These are phyloP conservation scores for Lasioglossum zephyrum DNA, from an alignment of 2,888 invertebrate species.

Conservation along the genomic window DNA sequence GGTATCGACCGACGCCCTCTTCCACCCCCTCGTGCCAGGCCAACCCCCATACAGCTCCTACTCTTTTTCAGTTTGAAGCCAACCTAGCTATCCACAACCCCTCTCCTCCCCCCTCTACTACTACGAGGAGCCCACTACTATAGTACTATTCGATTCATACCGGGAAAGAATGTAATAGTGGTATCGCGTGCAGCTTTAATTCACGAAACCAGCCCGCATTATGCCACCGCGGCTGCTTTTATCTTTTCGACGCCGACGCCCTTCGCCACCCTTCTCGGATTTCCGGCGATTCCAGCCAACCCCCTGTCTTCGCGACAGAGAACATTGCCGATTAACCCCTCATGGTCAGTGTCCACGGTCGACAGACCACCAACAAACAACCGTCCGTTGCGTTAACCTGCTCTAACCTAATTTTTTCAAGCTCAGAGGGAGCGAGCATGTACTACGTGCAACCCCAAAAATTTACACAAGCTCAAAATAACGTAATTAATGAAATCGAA, in stretches of 20 bases:
- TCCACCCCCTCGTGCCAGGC: constrained; percentile 49
- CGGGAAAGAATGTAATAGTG: constrained; percentile 68
- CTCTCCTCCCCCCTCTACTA: constrained; percentile 45
- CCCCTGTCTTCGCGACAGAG: constrained; percentile 9
- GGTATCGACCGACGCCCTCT: constrained; percentile 75
- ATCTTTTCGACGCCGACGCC: constrained; percentile 15
- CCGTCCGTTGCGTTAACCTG: background rate
- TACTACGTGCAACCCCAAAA: background rate
- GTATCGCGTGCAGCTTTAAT: constrained; percentile 71
- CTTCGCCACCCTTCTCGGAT: background rate
- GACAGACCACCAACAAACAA: background rate
- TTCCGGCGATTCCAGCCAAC: background rate
- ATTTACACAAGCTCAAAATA: too few species aligned
- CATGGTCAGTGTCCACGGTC: background rate
- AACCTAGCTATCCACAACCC: constrained; percentile 28
- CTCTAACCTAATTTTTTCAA: background rate
- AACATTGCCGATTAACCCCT: constrained; percentile 9
- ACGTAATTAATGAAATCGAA: too few species aligned
- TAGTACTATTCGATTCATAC: constrained; percentile 75
- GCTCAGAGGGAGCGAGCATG: background rate
- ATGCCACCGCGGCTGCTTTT: constrained; percentile 22
- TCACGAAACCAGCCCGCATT: constrained; percentile 44
- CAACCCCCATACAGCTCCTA: constrained; percentile 41
- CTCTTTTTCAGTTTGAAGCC: constrained; percentile 46
- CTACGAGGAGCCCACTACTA: constrained; percentile 65